Base-by-base conservation (phyloP, 2,113 vertebrate genomes). In the Mesoclemmys tuberculata region DNA sequence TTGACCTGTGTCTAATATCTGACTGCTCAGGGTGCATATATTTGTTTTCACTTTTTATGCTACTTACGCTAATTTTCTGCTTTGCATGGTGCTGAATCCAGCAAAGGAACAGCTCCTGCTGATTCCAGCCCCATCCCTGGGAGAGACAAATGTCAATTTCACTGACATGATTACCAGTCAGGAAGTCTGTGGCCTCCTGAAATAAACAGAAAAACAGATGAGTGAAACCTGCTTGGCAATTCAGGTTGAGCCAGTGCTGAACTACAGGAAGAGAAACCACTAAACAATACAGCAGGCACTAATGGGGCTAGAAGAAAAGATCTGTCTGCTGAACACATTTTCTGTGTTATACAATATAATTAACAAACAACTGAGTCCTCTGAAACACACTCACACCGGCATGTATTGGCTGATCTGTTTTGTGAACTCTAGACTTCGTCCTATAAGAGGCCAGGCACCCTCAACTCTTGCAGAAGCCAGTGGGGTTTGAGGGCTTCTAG, bases 81-180 rank as follows among this genome's bases (percentile, higher is more conserved):
- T 96, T 52, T 98, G 98, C 6, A 97, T n/a, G 0, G 96, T 97
- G 96, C 98, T 98, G 97, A 98, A 99, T 18, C 98, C 98, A 0
- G 98, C 98, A 35, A 99, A 99, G 94, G 98, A 99, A 81, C 98
- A 98, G 21, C 98, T 99, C 84, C 98, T 97, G 90, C 98, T 98
- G 96, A 99, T 95, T 5, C 94, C 94, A 10, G 94, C 97, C n/a
- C 98, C 97, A 0, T 98, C 98, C 68, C 97, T 96, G 0, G 98
- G 95, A 85, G 98, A 98, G 91, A 98, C 96, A 41, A 98, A 99
- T 0, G 97, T 98, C 92, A 99, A 90, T 44, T 98, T 98, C 93
- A 98, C 98, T 0, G 98, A 99, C 98, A 99, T 99, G 96, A 58
- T 21, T 82, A 75, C 58, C 27, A 2, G 21, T 27, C 89, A 90